Base-by-base conservation (phyloP, 2,113 vertebrate species). In the Dipodomys spectabilis region DNA sequence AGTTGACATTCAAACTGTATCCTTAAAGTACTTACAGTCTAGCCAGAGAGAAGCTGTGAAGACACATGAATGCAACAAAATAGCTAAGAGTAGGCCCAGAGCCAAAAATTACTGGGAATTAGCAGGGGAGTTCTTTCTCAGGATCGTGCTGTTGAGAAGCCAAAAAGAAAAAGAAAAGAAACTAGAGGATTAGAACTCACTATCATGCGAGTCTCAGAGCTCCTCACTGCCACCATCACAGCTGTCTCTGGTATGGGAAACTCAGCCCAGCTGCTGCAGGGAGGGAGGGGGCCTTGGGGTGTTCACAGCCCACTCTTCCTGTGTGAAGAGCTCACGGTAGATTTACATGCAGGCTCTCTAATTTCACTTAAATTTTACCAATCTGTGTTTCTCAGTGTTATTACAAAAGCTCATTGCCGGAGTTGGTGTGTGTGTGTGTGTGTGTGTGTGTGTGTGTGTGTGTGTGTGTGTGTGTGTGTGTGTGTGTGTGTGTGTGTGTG, bases 101-200 rank as follows among this genome's bases (percentile, higher is more conserved):
- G 73, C 27, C 81, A 62, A 75, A 92, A 60, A 71, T 20, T 62
- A n/a, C 20, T 88, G 22, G 75, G 39, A 20, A 19, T 92, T 35
- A 92, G 69, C 49, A 8, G 78, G 30, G 72, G 72, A 82, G 91
- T 73, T 60, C 12, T 62, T 62, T 68, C 57, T 45, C 78, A 83
- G 79, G 68, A 92, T 39, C n/a, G 72, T 65, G 57, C 69, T 23
- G n/a, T 7, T 45, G n/a, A 60, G 49, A 27, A 67, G 25, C 23
- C 9, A 67, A 27, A 28, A 39, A 53, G 45, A 67, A 90, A 30
- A 49, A 53, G 85, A 45, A 67, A 53, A 86, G 93, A 82, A 96
- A 35, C 45, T 1, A 71, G 44, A 62, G 79, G 44, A 67, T 67
- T 60, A 72, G 32, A 82, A 71, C 27, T 62, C 73, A 44, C 39